Evolutionary conservation across 2,797 vertebrate species (phyloP).

Genomic region (Harpagifer antarcticus): DNA sequence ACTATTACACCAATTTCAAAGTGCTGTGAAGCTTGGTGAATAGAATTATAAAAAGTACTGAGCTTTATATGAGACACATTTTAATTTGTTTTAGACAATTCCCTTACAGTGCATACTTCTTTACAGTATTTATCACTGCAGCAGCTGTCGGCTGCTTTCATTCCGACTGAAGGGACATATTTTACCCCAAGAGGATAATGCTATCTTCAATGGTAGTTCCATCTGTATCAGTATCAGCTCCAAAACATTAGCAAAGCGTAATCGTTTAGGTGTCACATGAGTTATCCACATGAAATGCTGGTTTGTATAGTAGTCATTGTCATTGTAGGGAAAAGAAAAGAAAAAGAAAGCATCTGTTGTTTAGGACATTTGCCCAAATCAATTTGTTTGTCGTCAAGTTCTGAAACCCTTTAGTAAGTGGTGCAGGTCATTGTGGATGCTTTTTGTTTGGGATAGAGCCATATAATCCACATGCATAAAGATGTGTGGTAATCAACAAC

Average conservation of each 20-base stretch:
- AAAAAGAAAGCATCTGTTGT: not conserved
- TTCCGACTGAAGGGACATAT: not conserved
- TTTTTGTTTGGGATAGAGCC: too few species aligned
- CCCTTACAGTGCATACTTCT: slow-evolving; percentile 1
- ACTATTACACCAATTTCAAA: slow-evolving; percentile 48
- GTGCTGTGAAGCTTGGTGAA: slow-evolving; percentile 22
- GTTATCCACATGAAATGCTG: not conserved
- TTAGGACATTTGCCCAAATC: not conserved
- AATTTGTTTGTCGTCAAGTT: not conserved
- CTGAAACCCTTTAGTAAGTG: not conserved
- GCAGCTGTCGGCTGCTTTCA: not conserved
- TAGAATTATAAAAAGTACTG: slow-evolving; percentile 7
- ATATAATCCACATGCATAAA: too few species aligned
- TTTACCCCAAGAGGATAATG: not conserved
- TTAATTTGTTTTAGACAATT: slow-evolving; percentile 3
- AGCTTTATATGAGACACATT: slow-evolving; percentile 25
- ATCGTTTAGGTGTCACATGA: not conserved
- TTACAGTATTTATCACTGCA: not conserved
- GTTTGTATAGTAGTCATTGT: not conserved
- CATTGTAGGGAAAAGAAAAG: too few species aligned
- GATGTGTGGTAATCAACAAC: too few species aligned
- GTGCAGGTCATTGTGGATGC: too few species aligned
- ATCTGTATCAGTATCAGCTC: not conserved
- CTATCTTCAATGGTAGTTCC: not conserved
- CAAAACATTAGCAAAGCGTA: not conserved